Evolutionary conservation across 2,797 vertebrate genomes (phyloP).

Genomic region (Pteropus rufus): DNA sequence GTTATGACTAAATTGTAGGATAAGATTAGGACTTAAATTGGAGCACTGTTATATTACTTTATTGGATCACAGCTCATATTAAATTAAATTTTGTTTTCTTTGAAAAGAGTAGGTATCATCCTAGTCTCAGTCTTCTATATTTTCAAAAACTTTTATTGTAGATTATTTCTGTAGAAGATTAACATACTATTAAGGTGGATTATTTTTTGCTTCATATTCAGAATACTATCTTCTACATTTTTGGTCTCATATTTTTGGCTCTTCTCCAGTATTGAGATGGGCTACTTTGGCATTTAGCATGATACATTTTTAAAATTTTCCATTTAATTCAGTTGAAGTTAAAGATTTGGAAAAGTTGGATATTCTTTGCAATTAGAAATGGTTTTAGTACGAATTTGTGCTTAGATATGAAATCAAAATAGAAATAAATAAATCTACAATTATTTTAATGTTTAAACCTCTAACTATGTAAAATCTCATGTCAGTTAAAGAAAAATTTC

Average conservation of each 20-base stretch:
- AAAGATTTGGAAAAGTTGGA: not conserved
- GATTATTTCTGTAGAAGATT: not conserved
- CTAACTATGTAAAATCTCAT: not conserved
- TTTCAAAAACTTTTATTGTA: not conserved
- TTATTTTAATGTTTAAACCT: conserved; percentile 24
- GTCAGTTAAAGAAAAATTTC: not conserved
- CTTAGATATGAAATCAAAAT: conserved; percentile 12
- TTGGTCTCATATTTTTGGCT: not conserved
- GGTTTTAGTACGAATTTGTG: not conserved
- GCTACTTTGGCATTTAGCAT: not conserved
- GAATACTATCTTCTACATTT: not conserved
- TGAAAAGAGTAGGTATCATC: not conserved
- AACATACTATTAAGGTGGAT: not conserved
- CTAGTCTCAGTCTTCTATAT: not conserved
- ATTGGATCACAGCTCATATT: not conserved
- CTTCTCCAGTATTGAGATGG: not conserved
- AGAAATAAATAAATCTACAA: not conserved
- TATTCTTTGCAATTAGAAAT: not conserved
- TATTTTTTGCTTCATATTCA: not conserved
- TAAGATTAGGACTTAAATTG: not conserved
- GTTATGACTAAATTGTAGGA: not conserved
- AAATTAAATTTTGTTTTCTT: not conserved
- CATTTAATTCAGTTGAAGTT: not conserved
- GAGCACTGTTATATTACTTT: not conserved
- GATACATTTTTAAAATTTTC: not conserved